These are phyloP conservation scores for Antheraea pernyi DNA, from an alignment of 1,140 invertebrate species.

Conservation along the genomic window DNA sequence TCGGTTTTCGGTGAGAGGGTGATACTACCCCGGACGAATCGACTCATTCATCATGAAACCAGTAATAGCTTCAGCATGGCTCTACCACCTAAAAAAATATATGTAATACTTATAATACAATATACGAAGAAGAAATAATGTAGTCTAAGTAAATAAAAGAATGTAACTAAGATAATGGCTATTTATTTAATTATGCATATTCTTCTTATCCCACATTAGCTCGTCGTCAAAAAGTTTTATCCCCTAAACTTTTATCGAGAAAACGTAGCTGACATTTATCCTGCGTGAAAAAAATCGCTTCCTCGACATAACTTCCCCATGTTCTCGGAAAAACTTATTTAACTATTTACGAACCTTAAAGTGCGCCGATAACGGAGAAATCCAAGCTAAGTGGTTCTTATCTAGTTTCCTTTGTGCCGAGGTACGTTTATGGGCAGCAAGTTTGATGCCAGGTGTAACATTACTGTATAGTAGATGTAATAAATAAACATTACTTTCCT, in stretches of 20 bases:
- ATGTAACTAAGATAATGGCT: no score
- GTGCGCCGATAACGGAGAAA: conserved; percentile 42
- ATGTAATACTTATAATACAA: no score
- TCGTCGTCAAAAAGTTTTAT: neutral
- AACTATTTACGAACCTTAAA: conserved; percentile 49
- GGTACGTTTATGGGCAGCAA: neutral
- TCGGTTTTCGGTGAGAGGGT: no score
- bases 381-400: conserved; percentile 40
- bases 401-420: conserved; percentile 35
- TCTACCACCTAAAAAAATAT: no score
- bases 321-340: conserved; percentile 33
- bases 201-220: neutral
- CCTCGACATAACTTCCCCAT: conserved; percentile 14
- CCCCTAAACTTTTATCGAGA: neutral
- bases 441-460: conserved; percentile 4
- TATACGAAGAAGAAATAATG: no score
- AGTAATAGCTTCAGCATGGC: no score
- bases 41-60: no score
- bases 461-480: neutral
- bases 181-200: neutral
- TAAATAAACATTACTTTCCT: conserved; percentile 1
- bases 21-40: no score
- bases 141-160: no score
- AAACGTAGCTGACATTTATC: conserved; percentile 8
- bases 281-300: neutral